Evolutionary conservation across 2,113 vertebrate species (phyloP), one percentile per base, ranked within the genome.

Genomic region (Lepisosteus oculatus): DNA sequence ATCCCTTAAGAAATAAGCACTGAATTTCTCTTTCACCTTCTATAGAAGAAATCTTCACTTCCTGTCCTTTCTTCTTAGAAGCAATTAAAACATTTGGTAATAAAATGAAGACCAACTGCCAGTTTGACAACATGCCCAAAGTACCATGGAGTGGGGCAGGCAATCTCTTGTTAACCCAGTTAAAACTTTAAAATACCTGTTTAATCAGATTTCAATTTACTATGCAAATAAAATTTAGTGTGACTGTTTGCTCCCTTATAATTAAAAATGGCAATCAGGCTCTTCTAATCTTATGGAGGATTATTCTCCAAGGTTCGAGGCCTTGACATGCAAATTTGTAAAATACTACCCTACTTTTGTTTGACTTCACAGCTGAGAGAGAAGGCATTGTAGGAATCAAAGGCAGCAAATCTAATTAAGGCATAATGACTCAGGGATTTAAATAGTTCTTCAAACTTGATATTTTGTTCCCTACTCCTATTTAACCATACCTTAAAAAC

Each of bases 371-470:
- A 42, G 42, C 62, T 42, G 17, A 65, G 72, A 55, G 55, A 45
- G 15, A 64, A 43, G 29, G 61, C 45, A 59, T 65, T n/a, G 2
- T 43, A 17, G 5, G 45, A 43, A 17, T 47, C 13, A 44, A 42
- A 66, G 67, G 67, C 71, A 73, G 68, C 51, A 13, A 17, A 45
- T 67, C 67, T 67, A 61, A 44, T 73, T 77, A 77, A 77, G 75
- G 75, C 75, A 77, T 77, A 44, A 13, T 44, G 55, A 73, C 66
- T 61, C 29, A 67, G 59, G 55, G 67, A 72, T 42, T 15, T 13
- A 72, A 57, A 77, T 41, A 8, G 43, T 51, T 54, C 55, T 42
- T 57, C 15, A 42, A 29, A 55, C 14, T 55, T 75, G 43, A 43
- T 13, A n/a, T 56, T 51, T 57, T 61, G 54, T 61, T 70, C 62